Evolutionary conservation across 2,113 vertebrate genomes (phyloP).

Genomic region (Neodontobutis hainanensis): DNA sequence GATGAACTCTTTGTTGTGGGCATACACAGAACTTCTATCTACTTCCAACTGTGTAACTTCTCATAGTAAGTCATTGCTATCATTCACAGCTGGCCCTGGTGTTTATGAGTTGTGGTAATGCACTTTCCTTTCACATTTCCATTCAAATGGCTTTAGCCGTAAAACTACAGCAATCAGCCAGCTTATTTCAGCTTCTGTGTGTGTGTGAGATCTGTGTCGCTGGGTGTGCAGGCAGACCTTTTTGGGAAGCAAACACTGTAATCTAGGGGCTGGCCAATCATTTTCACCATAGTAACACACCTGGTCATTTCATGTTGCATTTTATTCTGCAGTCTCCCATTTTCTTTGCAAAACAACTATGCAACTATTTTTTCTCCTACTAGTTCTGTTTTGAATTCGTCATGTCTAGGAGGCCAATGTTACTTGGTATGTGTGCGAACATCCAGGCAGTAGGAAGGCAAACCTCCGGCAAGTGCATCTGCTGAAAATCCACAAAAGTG

Average conservation of each 20-base stretch:
- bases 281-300: constrained; percentile 75
- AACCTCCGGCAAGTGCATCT: constrained; percentile 25
- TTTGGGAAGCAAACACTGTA: constrained; percentile 55
- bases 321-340: constrained; percentile 25
- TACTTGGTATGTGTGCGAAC: neutral
- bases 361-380: neutral
- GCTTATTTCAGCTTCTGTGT: constrained; percentile 60
- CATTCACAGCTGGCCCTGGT: constrained; percentile 60
- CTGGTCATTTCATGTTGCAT: constrained; percentile 59
- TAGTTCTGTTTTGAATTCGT: constrained; percentile 1
- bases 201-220: constrained; percentile 19
- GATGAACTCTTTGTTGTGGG: neutral
- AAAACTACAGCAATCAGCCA: constrained; percentile 69
- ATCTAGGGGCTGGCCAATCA: constrained; percentile 57
- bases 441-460: constrained; percentile 18
- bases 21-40: constrained; percentile 3
- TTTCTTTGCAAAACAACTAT: constrained; percentile 5
- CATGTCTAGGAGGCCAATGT: neutral
- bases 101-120: constrained; percentile 60
- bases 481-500: constrained; percentile 33
- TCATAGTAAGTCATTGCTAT: constrained; percentile 41
- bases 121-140: constrained; percentile 68
- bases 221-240: constrained; percentile 40
- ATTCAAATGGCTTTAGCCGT: constrained; percentile 72
- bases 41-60: constrained; percentile 34